Base-by-base conservation (phyloP, 2,888 invertebrate genomes). In the Amphipyra tragopoginis region DNA sequence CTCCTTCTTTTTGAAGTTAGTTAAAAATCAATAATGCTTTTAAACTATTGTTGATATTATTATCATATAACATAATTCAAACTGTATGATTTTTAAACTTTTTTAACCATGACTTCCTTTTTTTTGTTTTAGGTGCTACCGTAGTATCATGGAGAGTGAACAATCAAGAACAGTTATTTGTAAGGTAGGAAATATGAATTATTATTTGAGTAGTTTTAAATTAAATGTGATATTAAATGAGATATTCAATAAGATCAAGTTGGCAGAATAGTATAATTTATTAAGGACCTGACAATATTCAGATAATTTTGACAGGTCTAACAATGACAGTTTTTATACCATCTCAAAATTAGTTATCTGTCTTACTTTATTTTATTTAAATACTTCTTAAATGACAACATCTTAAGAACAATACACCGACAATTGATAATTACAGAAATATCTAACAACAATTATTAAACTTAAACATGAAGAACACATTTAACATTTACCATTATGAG, bases 111-210 rank as follows among this genome's bases (percentile, higher is more conserved):
- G n/a, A 26, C 6, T 26, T 26, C 13, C 52, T 8, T 59, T 61
- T 51, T 71, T 69, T 84, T 84, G 83, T 96, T 96, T 66, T 92
- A 99, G 99, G 99, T 92, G 98, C 99, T 75, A 99, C 99, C 60
- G 98, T 99, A 75, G 98, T 98, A 77, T 99, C 99, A 88, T 99
- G 99, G 99, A 96, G 98, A 85, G 98, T 98, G 71, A 98, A 98
- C 93, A 99, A 98, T 94, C 98, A 98, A 93, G 99, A 99, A 93
- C 98, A 98, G 90, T 96, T 99, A 89, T 99, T 99, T 96, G 98
- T 99, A 85, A 99, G 98, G 98, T 98, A 96, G 96, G 96, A 66
- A 38, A 1, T 13, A 1, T 7, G 9, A 50, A 40, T 42, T 42
- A 42, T 42, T 8, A 15, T 42, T 42, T 40, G 0, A 36, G 10